phyloP scores from a whole-genome alignment of 2,888 invertebrate species.

The Agrotis segetum region DNA sequence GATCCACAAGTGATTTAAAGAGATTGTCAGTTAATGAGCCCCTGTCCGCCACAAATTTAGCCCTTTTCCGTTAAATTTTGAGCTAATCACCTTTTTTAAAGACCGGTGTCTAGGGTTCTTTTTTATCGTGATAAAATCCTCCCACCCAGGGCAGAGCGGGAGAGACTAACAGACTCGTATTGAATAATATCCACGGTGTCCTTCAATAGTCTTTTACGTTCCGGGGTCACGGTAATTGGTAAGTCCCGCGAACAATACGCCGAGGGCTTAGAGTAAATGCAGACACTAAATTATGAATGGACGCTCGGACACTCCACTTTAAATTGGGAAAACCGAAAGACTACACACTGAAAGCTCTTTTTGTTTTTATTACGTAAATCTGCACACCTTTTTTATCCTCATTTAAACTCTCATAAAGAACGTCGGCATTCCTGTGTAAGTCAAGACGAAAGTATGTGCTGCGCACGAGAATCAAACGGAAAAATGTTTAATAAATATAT shows the following conservation, averaged over 20 bases:
- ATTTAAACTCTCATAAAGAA: slow-evolving; percentile 41
- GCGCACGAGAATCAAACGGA: slow-evolving; percentile 15
- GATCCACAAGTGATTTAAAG: slow-evolving; percentile 89
- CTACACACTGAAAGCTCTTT: neutral
- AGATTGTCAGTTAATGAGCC: slow-evolving; percentile 88
- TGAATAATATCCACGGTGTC: no score
- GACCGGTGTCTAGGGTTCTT: slow-evolving; percentile 60
- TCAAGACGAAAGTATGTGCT: slow-evolving; percentile 36
- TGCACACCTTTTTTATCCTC: slow-evolving; percentile 20
- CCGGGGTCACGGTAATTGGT: no score
- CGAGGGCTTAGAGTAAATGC: slow-evolving; percentile 47
- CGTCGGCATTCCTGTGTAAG: slow-evolving; percentile 12
- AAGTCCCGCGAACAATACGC: no score
- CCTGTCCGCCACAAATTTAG: slow-evolving; percentile 84
- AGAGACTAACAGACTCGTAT: no score
- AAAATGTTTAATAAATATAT: slow-evolving; percentile 31
- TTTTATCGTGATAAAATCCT: no score
- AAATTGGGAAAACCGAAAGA: slow-evolving; percentile 2
- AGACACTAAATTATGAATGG: slow-evolving; percentile 61
- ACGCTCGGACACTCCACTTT: slow-evolving; percentile 2
- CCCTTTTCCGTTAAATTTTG: slow-evolving; percentile 79
- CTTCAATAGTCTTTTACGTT: no score
- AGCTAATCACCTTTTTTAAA: slow-evolving; percentile 73
- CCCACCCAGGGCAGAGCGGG: no score
- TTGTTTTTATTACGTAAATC: slow-evolving; percentile 6